Percentiles rank a stretch among this genome's conserved stretches.
These are phyloP conservation scores for Sinocyclocheilus maitianheensis DNA, from an alignment of 2,113 vertebrate species.

Conservation along the genomic window DNA sequence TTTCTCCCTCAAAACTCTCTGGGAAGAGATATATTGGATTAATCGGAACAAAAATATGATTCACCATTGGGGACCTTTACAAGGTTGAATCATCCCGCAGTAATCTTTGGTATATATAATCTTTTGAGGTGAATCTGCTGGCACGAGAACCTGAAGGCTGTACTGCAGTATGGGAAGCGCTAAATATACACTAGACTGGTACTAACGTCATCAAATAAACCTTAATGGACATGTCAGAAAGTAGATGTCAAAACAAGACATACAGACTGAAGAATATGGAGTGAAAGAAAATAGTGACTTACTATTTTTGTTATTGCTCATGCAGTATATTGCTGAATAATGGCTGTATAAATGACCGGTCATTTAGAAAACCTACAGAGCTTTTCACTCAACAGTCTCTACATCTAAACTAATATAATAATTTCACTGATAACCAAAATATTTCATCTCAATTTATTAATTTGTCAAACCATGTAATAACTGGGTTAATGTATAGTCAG, in stretches of 20 bases:
- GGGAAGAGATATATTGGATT: conserved; percentile 18
- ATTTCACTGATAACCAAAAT: neutral
- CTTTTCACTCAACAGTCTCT: neutral
- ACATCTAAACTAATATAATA: neutral
- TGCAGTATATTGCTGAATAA: neutral
- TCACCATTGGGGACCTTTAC: neutral
- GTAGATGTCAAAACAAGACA: conserved; percentile 10
- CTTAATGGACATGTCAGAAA: neutral
- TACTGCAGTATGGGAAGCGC: neutral
- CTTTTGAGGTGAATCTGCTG: conserved; percentile 27
- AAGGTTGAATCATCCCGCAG: conserved; percentile 5
- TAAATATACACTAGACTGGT: neutral
- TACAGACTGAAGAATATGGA: neutral
- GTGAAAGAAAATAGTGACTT: neutral
- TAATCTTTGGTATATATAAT: conserved; percentile 42
- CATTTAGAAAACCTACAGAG: neutral
- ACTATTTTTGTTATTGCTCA: neutral
- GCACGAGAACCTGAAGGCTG: neutral
- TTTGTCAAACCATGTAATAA: neutral
- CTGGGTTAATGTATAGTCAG: conserved; percentile 7
- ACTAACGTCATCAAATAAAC: neutral
- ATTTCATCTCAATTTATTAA: neutral
- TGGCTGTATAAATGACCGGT: neutral
- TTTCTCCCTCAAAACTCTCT: conserved; percentile 7
- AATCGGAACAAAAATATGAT: neutral